These are phyloP conservation scores for Cynocephalus volans DNA, from an alignment of 2,113 vertebrate species.

Conservation along the genomic window DNA sequence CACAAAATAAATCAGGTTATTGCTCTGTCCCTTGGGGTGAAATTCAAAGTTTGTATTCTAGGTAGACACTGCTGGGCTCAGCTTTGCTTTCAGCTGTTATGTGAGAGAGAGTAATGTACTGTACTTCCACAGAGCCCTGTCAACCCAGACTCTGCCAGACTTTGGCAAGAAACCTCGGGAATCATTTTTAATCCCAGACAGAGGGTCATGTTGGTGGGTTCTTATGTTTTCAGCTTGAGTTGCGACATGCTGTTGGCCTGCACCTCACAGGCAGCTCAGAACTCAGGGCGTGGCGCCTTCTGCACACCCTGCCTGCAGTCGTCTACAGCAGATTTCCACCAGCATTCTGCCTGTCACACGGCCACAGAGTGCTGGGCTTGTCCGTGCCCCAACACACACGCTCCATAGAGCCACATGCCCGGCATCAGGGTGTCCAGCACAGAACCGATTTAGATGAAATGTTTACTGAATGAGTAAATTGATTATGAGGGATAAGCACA, in stretches of 20 bases:
- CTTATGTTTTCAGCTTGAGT: background rate
- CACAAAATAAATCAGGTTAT: background rate
- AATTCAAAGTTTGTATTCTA: rapidly evolving
- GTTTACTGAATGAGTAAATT: background rate
- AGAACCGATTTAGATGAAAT: background rate
- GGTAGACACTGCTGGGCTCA: background rate
- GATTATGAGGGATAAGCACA: background rate
- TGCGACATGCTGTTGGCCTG: background rate
- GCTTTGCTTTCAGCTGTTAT: background rate
- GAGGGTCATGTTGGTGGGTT: background rate
- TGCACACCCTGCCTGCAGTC: too few relatives aligned
- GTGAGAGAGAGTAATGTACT: background rate
- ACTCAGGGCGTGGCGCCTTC: too few relatives aligned
- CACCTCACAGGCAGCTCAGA: background rate
- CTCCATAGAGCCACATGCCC: background rate
- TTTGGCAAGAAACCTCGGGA: background rate
- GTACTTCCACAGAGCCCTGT: too few relatives aligned
- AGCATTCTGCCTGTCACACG: too few relatives aligned
- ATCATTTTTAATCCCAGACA: background rate
- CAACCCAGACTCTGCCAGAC: background rate
- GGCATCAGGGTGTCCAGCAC: background rate
- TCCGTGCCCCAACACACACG: background rate
- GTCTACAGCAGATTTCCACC: background rate
- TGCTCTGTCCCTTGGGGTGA: background rate
- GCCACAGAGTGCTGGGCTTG: background rate